These are phyloP conservation scores for Lithophane leautieri DNA, from an alignment of 2,888 invertebrate genomes.

Conservation along the genomic window DNA sequence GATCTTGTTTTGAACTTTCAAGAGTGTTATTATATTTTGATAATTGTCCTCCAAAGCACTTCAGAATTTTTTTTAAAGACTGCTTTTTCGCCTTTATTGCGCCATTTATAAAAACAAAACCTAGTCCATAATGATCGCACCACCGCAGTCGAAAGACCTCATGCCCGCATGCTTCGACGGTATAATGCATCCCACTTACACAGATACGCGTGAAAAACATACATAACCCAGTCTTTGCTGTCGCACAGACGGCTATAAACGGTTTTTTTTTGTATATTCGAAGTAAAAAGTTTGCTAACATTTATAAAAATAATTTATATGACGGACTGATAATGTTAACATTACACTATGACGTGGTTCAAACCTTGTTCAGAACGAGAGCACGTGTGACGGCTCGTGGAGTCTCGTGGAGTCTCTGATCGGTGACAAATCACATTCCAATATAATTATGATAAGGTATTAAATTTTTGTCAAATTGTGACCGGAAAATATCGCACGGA, in stretches of 20 bases:
- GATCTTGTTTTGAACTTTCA: not conserved
- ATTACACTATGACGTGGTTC: slow-evolving; percentile 6
- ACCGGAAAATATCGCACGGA: slow-evolving; percentile 64
- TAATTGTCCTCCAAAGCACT: not conserved
- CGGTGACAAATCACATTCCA: slow-evolving; percentile 66
- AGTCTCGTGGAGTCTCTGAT: slow-evolving; percentile 45
- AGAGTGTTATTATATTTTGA: not conserved
- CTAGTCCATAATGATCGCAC: not conserved
- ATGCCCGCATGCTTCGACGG: not conserved
- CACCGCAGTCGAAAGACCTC: not conserved
- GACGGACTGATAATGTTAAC: slow-evolving; percentile 47
- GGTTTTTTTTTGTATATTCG: slow-evolving; percentile 19
- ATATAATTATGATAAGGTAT: slow-evolving; percentile 66
- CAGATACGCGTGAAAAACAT: not conserved
- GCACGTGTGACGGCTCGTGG: slow-evolving; percentile 34
- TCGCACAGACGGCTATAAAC: not conserved
- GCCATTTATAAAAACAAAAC: not conserved
- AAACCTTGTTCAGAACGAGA: slow-evolving; percentile 35
- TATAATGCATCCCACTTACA: too few relatives aligned
- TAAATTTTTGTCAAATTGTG: slow-evolving; percentile 63
- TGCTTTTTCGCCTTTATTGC: too few relatives aligned
- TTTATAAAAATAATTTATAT: slow-evolving; percentile 2
- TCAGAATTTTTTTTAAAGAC: not conserved
- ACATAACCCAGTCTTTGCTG: not conserved
- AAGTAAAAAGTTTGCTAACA: slow-evolving; percentile 16